phyloP scores from a whole-genome alignment of 2,888 invertebrate genomes.

The Chloroclysta siterata region DNA sequence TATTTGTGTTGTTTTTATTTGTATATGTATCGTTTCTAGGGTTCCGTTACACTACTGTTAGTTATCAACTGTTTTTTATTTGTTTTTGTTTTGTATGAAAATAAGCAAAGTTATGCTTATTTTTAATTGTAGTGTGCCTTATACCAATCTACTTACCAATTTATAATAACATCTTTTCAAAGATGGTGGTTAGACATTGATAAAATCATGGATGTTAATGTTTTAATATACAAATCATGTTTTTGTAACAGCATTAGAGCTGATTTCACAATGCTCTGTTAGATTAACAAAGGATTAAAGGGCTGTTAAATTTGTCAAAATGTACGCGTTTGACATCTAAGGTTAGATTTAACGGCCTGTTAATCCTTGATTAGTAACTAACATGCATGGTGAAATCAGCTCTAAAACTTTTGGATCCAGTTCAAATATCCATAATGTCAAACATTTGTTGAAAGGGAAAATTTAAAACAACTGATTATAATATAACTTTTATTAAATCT shows the following conservation, averaged over 20 bases:
- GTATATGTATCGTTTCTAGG: slow-evolving; percentile 9
- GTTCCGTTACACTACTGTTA: slow-evolving; percentile 1
- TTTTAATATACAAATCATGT: not conserved
- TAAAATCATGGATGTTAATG: not conserved
- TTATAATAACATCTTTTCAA: not conserved
- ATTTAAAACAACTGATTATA: slow-evolving; percentile 41
- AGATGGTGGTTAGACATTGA: not conserved
- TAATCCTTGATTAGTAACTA: too few species aligned
- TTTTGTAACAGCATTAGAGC: not conserved
- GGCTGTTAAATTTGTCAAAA: too few species aligned
- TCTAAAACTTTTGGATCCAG: too few species aligned
- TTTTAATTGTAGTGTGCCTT: slow-evolving; percentile 3
- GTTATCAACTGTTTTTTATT: not conserved
- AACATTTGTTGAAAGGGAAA: not conserved
- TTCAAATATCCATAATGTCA: not conserved
- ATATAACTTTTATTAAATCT: slow-evolving; percentile 66
- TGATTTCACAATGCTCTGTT: too few species aligned
- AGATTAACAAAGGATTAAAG: too few species aligned
- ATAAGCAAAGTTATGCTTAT: not conserved
- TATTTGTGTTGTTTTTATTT: slow-evolving; percentile 1
- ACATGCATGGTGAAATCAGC: too few species aligned
- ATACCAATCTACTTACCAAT: not conserved
- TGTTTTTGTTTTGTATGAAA: not conserved
- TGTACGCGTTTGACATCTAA: too few species aligned
- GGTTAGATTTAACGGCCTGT: too few species aligned